Percentiles rank a stretch among this genome's conserved stretches.
Conservation (phyloP, 2,888 invertebrate species). For the Hymenopus coronatus region DNA sequence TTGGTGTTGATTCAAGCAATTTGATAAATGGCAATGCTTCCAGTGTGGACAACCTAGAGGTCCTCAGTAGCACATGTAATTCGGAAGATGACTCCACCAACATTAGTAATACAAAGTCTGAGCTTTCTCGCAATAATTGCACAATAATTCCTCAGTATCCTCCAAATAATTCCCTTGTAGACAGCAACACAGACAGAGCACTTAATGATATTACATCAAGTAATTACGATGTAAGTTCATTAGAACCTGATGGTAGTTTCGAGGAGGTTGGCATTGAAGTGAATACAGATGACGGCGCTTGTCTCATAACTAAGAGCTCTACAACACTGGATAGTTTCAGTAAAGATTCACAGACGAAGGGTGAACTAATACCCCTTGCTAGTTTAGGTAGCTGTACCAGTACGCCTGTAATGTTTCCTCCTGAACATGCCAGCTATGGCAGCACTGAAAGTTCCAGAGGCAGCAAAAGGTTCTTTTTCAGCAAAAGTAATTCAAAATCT, state of each 20-base stretch:
- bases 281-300: neutral
- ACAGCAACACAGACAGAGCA: neutral
- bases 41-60: neutral
- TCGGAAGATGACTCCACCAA: neutral
- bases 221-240: neutral
- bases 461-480: neutral
- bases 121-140: neutral
- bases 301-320: neutral
- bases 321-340: neutral
- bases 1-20: neutral
- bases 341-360: neutral
- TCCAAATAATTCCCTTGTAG: neutral
- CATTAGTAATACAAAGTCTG: neutral
- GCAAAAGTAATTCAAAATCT: neutral
- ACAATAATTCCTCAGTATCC: neutral
- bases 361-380: neutral
- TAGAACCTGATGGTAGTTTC: neutral
- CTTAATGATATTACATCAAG: neutral
- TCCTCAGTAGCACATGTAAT: neutral
- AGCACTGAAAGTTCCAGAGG: slow-evolving; percentile 7
- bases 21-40: slow-evolving; percentile 1
- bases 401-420: neutral
- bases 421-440: neutral
- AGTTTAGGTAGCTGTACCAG: neutral
- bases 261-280: neutral